Evolutionary conservation across 2,888 invertebrate species (phyloP), one percentile per base, ranked within the genome.

Genomic region (Ochropacha duplaris): DNA sequence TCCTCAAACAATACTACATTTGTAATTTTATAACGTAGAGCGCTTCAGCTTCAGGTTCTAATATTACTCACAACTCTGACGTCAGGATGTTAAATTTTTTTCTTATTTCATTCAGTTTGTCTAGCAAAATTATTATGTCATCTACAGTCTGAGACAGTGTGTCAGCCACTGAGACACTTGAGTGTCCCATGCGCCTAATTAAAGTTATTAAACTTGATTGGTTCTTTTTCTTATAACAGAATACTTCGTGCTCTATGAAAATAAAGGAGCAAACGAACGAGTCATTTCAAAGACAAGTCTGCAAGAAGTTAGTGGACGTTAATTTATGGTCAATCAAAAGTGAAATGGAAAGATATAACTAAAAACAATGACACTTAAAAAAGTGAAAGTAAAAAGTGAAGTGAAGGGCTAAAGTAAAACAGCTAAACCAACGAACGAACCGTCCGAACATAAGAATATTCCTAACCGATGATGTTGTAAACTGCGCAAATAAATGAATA

Each of bases 1-100:
- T 51, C 50, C 28, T 51, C 19, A 44, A 44, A 44, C 44, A 44
- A 73, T 72, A 57, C 66, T 59, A 71, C 68, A 61, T 71, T 73
- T 62, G 59, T 62, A 9, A 62, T 64, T 65, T 61, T 60, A 68
- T 68, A 49, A 61, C 60, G 59, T 16, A 52, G 12, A 34, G 19
- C 51, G 22, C 52, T 31, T 31, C 52, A 44, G 44, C 0, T 44
- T 44, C 44, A 26, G 6, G 16, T 8, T 24, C 16, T 50, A 24
- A 26, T 56, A 51, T 31, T 57, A 31, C 39, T 51, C 26, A 54
- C 57, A 36, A 57, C 4, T 54, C 61, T 54, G 54, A 54, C 22
- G 36, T 44, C 44, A 44, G 44, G 16, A 19, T 9, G 19, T n/a
- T 8, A 8, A 19, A n/a, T 44, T 19, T 44, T 44, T 9, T 19